Base-by-base conservation (phyloP, 1,140 invertebrate species). In the Acromyrmex echinatior region DNA sequence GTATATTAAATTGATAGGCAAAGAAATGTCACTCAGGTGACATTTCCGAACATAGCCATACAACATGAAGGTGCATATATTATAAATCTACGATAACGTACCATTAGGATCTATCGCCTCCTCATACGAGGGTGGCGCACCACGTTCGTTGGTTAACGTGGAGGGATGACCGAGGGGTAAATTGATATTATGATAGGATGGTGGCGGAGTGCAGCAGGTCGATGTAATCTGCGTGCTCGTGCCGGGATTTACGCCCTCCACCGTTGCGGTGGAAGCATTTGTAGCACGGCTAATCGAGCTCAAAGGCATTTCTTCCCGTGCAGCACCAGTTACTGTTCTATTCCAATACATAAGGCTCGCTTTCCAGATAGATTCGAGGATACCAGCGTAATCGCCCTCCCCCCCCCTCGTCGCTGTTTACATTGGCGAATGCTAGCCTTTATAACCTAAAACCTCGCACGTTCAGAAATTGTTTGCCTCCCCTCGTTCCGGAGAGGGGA, bases 101-200 rank as follows among this genome's bases (percentile, higher is more conserved):
- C 96, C 96, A 93, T 96, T 96, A 14, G 96, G 96, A 94, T 96
- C 95, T 86, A 96, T 96, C 18, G 95, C 96, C 91, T 96, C 96
- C 81, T 96, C 96, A 76, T 96, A 96, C 0, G 96, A 95, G 49
- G 96, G 96, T 6, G 96, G 96, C 84, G 96, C 95, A 12, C 94
- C 94, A 84, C 94, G 90, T 39, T 94, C 93, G 7, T 85, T 92
- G 31, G 85, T 74, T 12, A 93, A 86, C 18, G 90, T 90, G 5
- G 93, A 91, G 0, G 91, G 91, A 80, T 94, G 92, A 6, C 89
- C 90, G 5, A 91, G 80, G 21, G 92, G 91, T 58, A 94, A 56
- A 87, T 93, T 94, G 70, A 95, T 94, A 71, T 92, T 93, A 71
- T 92, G 92, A 66, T 94, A 93, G 1, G 93, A 92, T 14, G 93